Conservation (phyloP, 2,113 vertebrate species). For the Benitochromis conjunctus region DNA sequence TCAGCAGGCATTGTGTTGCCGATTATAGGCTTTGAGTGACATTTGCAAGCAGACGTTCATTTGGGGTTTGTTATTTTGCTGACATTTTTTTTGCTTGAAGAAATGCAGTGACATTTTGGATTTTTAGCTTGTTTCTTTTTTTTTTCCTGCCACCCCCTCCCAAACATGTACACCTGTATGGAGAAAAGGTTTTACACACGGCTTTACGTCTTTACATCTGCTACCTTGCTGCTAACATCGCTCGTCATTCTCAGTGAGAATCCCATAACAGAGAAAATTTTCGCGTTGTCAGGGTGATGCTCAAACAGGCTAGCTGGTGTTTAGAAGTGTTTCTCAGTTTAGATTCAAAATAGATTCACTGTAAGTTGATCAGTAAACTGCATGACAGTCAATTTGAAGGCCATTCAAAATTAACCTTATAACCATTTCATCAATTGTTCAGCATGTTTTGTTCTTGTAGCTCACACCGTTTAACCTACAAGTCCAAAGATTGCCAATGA, state of each 20-base stretch:
- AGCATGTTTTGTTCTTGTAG: not conserved
- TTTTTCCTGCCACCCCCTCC: not conserved
- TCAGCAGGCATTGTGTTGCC: not conserved
- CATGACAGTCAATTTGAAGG: no score
- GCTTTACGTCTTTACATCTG: not conserved
- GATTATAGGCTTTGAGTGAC: conserved; percentile 11
- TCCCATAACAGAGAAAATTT: not conserved
- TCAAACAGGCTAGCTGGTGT: not conserved
- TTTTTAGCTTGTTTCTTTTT: not conserved
- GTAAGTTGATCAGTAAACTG: not conserved
- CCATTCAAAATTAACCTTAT: not conserved
- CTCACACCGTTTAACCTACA: not conserved
- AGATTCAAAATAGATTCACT: not conserved
- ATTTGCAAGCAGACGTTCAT: conserved; percentile 1
- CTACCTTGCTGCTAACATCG: not conserved
- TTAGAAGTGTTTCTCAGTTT: not conserved
- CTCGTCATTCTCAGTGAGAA: not conserved
- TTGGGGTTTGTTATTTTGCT: conserved; percentile 9
- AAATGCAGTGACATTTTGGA: not conserved
- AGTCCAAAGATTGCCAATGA: not conserved
- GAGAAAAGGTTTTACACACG: not conserved
- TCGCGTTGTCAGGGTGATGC: not conserved
- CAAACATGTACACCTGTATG: not conserved
- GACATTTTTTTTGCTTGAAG: conserved; percentile 1
- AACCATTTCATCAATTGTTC: not conserved